Evolutionary conservation across 1,140 invertebrate species (phyloP), one percentile per base, ranked within the genome.

Genomic region (Drosophila teissieri): DNA sequence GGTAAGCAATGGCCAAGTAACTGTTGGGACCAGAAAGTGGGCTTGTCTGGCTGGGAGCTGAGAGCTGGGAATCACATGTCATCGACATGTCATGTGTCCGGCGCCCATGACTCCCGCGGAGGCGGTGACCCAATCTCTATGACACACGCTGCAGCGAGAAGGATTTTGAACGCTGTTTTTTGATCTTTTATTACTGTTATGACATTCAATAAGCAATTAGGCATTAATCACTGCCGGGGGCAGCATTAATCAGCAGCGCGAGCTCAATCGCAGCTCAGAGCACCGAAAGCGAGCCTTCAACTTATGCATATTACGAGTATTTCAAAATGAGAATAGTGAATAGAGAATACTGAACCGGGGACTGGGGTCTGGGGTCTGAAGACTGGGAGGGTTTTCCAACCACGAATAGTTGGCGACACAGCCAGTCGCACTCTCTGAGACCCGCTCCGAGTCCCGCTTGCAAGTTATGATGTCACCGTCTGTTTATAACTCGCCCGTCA

Each of bases 121-220:
- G 31, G 15, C 42, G 58, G 44, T 78, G 75, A 78, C 65, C 68
- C 65, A 72, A 70, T 70, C 68, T 70, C 68, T 70, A 84, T 83
- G 70, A 84, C 69, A 88, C 62, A 70, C 79, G 69, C 81, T 83
- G 79, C 79, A 80, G 65, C 63, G 81, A 73, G 83, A 83, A 86
- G 82, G 82, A 86, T 86, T 86, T 85, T 52, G 40, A 48, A 55
- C 63, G 52, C 40, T 64, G 53, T 65, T 52, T 75, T 77, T 55
- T 22, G 73, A 54, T 69, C 42, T 76, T 68, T 69, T 58, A 88
- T 86, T 88, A 86, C 83, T 86, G 79, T 88, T 86, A 86, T 86
- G 84, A 86, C 83, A 86, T 88, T 86, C 84, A 86, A 77, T 80
- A 80, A 79, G 79, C 83, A 86, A 86, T 86, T 86, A 80, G 79